Base-by-base conservation (phyloP, 2,797 vertebrate species). In the Erpetoichthys calabaricus region DNA sequence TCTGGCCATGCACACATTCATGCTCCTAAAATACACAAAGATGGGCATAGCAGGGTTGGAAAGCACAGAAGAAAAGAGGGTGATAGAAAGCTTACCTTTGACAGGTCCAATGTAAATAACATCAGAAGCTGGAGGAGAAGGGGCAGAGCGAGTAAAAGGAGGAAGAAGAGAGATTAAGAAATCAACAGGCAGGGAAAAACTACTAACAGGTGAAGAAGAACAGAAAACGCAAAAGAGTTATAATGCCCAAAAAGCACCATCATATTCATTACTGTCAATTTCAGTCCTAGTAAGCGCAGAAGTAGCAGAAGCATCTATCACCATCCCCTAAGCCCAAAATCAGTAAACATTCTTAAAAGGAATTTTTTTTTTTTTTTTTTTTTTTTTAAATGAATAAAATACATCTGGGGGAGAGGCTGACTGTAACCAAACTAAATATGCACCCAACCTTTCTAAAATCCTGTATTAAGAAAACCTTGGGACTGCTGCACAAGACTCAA, bases 61-160 rank as follows among this genome's bases (percentile, higher is more conserved):
- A 66, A 74, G 74, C 67, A 75, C 63, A 79, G 75, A 69, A 66
- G 68, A 74, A 70, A 65, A 65, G 65, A 60, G 70, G 25, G 25
- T 1, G 25, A 49, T 73, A 74, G 67, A 68, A 76, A 80, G 81
- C 94, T 98, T 95, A 99, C 96, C 96, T 98, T 98, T 98, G 71
- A 98, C 88, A 74, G 96, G 96, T 85, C 96, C 96, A 85, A 99
- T 98, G 91, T 92, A 95, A 83, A 99, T 92, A 85, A 99, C 85
- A 89, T 99, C 96, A 82, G 90, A 89, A 80, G 90, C 94, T 98
- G 82, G 83, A 86, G 81, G 76, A 83, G 83, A 81, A 86, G 71
- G 83, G 71, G 80, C 62, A 70, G 64, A 66, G 85, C 81, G 75
- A 77, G 70, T 82, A 75, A 86, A 68, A 71, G 69, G 65, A 69